Percentiles rank a stretch among this genome's conserved stretches.
These are phyloP conservation scores for Pangasius macronema DNA, from an alignment of 2,797 vertebrate species.

Conservation along the genomic window DNA sequence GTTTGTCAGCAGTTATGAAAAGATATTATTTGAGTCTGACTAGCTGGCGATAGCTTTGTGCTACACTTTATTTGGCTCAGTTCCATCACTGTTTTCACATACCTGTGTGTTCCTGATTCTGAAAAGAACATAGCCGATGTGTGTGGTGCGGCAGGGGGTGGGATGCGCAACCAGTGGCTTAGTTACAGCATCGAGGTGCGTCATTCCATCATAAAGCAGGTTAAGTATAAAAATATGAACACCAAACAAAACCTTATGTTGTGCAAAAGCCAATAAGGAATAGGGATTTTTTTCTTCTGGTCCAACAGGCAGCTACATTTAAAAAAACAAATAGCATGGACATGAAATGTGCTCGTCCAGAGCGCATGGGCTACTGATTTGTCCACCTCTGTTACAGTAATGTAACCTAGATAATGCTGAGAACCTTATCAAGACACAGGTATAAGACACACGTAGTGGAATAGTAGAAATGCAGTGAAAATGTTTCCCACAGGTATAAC, in stretches of 20 bases:
- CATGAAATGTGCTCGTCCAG: background rate
- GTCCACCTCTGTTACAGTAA: background rate
- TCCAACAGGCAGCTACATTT: background rate
- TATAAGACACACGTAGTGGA: background rate
- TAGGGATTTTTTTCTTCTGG: background rate
- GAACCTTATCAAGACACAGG: background rate
- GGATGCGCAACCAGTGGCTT: background rate
- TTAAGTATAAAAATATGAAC: background rate
- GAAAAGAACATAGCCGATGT: background rate
- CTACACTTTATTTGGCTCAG: background rate
- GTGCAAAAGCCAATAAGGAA: background rate
- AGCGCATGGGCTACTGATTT: background rate
- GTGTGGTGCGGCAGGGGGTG: background rate
- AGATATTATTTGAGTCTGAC: background rate
- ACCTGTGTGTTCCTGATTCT: background rate
- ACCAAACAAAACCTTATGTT: background rate
- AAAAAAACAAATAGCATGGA: background rate
- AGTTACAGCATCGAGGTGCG: background rate
- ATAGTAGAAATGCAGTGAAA: background rate
- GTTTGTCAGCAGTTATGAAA: background rate
- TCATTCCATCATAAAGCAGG: background rate
- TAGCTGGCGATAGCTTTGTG: background rate
- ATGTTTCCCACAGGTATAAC: background rate
- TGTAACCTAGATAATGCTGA: background rate
- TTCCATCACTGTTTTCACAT: background rate